phyloP scores from a whole-genome alignment of 2,888 invertebrate species.

The Andrena fulva region DNA sequence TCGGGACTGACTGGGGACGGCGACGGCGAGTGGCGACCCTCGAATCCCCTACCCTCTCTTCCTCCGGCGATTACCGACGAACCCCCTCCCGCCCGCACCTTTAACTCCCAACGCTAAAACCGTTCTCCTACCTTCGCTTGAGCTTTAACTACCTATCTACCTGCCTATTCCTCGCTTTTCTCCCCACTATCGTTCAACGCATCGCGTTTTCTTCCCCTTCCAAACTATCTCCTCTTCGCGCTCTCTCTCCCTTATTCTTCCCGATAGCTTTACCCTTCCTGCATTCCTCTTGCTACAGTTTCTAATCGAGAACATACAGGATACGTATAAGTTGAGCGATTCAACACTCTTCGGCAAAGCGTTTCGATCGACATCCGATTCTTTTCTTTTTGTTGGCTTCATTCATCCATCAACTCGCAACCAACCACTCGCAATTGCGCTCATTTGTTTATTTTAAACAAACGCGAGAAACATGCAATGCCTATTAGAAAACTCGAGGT shows the following conservation, averaged over 20 bases:
- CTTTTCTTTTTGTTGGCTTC: neutral
- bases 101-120: conserved; percentile 15
- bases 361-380: neutral
- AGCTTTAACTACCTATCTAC: conserved; percentile 48
- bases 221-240: conserved; percentile 4
- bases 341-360: neutral
- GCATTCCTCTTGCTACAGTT: conserved; percentile 36
- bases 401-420: too few species aligned
- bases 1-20: conserved; percentile 60
- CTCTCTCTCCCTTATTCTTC: neutral
- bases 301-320: neutral
- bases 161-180: conserved; percentile 40
- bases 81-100: neutral
- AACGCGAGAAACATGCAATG: neutral
- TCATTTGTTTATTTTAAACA: conserved; percentile 8
- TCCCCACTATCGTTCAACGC: conserved; percentile 38
- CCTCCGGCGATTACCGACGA: neutral
- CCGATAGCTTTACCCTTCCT: conserved; percentile 29
- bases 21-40: conserved; percentile 30
- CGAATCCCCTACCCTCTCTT: conserved; percentile 36
- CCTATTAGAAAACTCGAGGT: neutral
- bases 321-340: neutral
- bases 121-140: conserved; percentile 48
- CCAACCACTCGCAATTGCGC: neutral
- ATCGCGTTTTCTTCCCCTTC: conserved; percentile 44